Conservation (phyloP, 1,140 invertebrate genomes). For the Caenorhabditis brenneri region DNA sequence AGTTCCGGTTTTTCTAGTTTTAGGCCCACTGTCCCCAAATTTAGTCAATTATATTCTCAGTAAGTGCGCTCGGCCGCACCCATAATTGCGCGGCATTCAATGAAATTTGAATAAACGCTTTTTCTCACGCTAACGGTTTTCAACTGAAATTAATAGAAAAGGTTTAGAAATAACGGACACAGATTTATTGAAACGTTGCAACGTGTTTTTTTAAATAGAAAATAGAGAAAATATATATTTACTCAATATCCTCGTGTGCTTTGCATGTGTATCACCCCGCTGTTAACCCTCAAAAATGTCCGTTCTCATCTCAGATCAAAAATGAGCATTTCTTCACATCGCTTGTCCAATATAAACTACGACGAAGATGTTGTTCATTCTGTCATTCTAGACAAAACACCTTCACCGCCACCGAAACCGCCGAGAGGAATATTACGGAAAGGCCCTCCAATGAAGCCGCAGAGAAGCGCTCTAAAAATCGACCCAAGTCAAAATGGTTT, state of each 20-base stretch:
- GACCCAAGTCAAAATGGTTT: neutral
- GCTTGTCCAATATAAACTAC: neutral
- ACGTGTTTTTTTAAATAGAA: no score
- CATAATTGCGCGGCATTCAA: neutral
- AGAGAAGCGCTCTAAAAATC: constrained; percentile 1
- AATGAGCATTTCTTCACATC: constrained; percentile 16
- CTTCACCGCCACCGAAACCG: constrained; percentile 16
- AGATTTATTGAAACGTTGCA: no score
- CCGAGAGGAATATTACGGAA: constrained; percentile 25
- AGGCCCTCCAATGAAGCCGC: constrained; percentile 10
- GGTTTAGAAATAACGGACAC: no score
- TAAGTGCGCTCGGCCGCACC: neutral
- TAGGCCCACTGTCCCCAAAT: neutral
- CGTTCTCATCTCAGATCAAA: neutral
- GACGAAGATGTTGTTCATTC: constrained; percentile 18
- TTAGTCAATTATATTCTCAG: neutral
- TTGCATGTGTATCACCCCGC: constrained; percentile 4
- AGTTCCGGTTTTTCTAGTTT: neutral
- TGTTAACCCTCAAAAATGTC: constrained; percentile 23
- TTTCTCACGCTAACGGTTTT: neutral
- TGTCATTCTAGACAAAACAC: neutral
- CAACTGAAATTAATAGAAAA: neutral
- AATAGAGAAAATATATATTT: neutral
- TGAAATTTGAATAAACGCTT: neutral
- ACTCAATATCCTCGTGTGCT: constrained; percentile 15